Evolutionary conservation across 2,888 invertebrate species (phyloP).

Genomic region (Polymixis flavicincta): DNA sequence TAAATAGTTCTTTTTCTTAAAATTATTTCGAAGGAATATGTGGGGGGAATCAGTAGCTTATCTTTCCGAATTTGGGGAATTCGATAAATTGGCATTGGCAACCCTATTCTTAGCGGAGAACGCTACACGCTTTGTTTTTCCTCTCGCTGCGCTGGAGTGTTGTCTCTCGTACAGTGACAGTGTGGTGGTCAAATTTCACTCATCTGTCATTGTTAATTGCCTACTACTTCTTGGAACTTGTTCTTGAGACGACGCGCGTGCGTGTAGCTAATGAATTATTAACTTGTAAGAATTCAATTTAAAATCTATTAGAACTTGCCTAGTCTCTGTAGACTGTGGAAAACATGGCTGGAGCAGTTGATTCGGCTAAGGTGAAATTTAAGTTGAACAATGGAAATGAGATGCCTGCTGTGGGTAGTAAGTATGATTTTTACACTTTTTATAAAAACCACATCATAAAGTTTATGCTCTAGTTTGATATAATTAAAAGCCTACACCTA

Average conservation of each 20-base stretch:
- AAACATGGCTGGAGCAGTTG: conserved; percentile 54
- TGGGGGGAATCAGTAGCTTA: too few relatives aligned
- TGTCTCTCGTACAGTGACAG: too few relatives aligned
- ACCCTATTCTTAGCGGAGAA: too few relatives aligned
- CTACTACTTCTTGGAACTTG: background rate
- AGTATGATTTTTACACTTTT: conserved; percentile 62
- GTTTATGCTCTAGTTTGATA: background rate
- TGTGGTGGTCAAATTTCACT: background rate
- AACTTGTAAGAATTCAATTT: background rate
- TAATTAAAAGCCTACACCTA: background rate
- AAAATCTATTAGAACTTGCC: background rate
- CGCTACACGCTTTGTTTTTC: too few relatives aligned
- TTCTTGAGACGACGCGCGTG: background rate
- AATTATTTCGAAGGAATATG: too few relatives aligned
- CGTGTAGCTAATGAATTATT: conserved; percentile 12
- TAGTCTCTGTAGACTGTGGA: background rate
- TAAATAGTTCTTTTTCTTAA: too few relatives aligned
- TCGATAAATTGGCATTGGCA: too few relatives aligned
- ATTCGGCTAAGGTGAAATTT: conserved; percentile 47
- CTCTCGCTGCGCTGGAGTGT: too few relatives aligned
- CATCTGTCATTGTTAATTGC: background rate
- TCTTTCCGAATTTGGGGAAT: too few relatives aligned
- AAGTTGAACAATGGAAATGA: conserved; percentile 72
- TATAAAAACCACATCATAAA: background rate
- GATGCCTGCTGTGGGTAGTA: conserved; percentile 81